These are phyloP conservation scores for Mungos mungo DNA, from an alignment of 2,113 vertebrate genomes.

Conservation along the genomic window DNA sequence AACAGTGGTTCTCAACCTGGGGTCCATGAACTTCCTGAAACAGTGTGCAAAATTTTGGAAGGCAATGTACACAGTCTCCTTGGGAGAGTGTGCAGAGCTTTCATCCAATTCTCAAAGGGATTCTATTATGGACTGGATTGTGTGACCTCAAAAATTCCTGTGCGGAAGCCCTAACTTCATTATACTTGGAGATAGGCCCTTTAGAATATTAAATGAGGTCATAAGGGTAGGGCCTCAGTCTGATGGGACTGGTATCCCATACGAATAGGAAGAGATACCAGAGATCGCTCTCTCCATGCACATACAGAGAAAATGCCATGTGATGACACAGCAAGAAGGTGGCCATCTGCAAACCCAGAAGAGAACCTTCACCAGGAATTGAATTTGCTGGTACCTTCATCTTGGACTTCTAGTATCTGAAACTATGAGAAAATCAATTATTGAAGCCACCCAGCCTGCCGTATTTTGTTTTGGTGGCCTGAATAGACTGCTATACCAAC, in stretches of 20 bases:
- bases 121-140: not conserved
- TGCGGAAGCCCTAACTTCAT: not conserved
- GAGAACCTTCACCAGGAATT: not conserved
- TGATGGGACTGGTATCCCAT: not conserved
- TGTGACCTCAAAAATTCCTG: not conserved
- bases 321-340: not conserved
- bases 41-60: not conserved
- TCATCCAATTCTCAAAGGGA: not conserved
- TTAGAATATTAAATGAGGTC: not conserved
- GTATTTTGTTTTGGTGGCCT: not conserved
- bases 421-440: not conserved
- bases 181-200: not conserved
- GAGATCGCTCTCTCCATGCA: not conserved
- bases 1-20: not conserved
- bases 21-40: conserved; percentile 36
- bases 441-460: not conserved
- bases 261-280: not conserved
- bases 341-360: not conserved
- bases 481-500: not conserved
- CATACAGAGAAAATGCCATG: not conserved
- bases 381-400: not conserved
- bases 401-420: not conserved
- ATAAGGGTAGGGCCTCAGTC: not conserved
- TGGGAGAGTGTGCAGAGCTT: not conserved
- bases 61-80: not conserved